Evolutionary conservation across 1,140 invertebrate genomes (phyloP).

Genomic region (Sycobia sp.): DNA sequence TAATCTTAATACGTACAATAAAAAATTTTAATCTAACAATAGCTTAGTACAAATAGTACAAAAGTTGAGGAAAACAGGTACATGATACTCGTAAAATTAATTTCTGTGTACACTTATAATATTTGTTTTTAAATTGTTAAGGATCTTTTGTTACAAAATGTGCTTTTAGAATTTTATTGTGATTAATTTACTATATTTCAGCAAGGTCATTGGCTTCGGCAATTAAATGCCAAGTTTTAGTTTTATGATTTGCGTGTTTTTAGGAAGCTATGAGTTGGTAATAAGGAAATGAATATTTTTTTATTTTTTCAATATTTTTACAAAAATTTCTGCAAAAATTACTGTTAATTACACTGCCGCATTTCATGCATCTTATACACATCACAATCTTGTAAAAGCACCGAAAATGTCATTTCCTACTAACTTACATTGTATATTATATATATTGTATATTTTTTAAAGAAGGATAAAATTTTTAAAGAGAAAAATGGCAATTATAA

Average conservation of each 20-base stretch:
- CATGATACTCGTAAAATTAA: conserved; percentile 37
- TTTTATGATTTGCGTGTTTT: background rate
- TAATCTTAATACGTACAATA: background rate
- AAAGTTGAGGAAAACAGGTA: conserved; percentile 30
- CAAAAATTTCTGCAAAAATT: background rate
- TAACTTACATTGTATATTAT: background rate
- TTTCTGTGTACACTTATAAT: conserved; percentile 28
- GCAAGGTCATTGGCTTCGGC: background rate
- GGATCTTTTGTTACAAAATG: conserved; percentile 4
- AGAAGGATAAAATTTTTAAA: background rate
- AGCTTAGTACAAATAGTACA: conserved; percentile 3
- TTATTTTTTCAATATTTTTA: background rate
- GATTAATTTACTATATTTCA: background rate
- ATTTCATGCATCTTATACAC: background rate
- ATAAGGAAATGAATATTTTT: background rate
- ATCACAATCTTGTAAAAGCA: too few relatives aligned
- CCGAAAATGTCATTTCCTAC: too few relatives aligned
- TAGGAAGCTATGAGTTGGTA: background rate
- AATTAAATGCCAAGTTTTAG: conserved; percentile 6
- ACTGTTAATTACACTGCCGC: background rate
- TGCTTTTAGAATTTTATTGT: conserved; percentile 2
- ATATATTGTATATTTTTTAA: background rate
- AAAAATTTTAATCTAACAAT: too few relatives aligned
- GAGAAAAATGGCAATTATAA: background rate
- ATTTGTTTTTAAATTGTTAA: conserved; percentile 26